Evolutionary conservation across 1,140 invertebrate genomes (phyloP).

Genomic region (Drosophila micromelanica): DNA sequence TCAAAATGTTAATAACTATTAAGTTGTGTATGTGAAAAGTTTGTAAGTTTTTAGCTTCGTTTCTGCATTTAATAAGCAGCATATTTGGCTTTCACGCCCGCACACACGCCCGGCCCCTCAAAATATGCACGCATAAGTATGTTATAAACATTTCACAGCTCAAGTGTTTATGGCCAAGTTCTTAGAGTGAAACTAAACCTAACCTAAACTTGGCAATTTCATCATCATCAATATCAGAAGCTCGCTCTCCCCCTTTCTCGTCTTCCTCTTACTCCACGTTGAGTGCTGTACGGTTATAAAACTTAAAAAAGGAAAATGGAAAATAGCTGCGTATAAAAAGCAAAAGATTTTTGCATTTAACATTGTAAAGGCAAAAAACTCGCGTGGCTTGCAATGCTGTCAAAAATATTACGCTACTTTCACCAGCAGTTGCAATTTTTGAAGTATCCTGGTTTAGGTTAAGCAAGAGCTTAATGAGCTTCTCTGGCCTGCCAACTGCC

Average conservation of each 20-base stretch:
- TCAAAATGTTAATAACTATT: constrained; percentile 1
- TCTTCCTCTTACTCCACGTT: constrained; percentile 8
- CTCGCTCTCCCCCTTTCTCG: not conserved
- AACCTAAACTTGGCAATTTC: constrained; percentile 62
- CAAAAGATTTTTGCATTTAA: constrained; percentile 67
- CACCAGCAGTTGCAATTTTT: constrained; percentile 59
- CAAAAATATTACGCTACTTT: constrained; percentile 44
- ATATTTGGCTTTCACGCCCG: constrained; percentile 13
- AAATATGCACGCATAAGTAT: constrained; percentile 7
- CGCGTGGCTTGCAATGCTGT: constrained; percentile 18
- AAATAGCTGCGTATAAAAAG: constrained; percentile 15
- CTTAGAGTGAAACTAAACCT: constrained; percentile 28
- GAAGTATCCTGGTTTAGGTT: constrained; percentile 37
- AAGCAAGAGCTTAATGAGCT: constrained; percentile 49
- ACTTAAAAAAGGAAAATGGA: constrained; percentile 3
- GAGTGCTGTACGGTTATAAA: constrained; percentile 24
- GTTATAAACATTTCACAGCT: constrained; percentile 63
- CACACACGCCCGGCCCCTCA: not conserved
- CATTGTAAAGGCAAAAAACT: constrained; percentile 48
- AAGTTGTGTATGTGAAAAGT: constrained; percentile 17
- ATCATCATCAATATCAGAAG: constrained; percentile 63
- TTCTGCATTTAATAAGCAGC: constrained; percentile 50
- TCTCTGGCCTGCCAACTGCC: constrained; percentile 21
- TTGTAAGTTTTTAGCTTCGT: constrained; percentile 24
- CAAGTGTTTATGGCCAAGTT: constrained; percentile 67